Evolutionary conservation across 1,140 invertebrate species (phyloP).

Genomic region (Sminthurides bifidus): DNA sequence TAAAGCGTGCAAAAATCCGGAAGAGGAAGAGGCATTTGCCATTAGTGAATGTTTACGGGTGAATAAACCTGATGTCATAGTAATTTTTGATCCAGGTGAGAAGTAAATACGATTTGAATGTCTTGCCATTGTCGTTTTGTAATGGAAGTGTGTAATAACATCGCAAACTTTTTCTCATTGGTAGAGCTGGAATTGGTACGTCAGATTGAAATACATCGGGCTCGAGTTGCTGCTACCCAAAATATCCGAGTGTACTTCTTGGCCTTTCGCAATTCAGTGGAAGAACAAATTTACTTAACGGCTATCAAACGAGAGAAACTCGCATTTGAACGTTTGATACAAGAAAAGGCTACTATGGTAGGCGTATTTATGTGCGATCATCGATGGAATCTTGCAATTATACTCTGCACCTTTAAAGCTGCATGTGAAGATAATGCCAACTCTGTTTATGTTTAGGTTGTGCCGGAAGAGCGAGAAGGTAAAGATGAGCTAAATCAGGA

Average conservation of each 20-base stretch:
- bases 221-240: slow-evolving; percentile 37
- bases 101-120: slow-evolving; percentile 33
- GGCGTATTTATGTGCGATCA: slow-evolving; percentile 10
- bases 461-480: slow-evolving; percentile 81
- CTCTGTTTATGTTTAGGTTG: slow-evolving; percentile 53
- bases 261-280: slow-evolving; percentile 77
- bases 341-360: slow-evolving; percentile 70
- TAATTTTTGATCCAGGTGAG: slow-evolving; percentile 84
- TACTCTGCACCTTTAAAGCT: background rate
- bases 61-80: slow-evolving; percentile 64
- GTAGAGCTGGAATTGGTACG: slow-evolving; percentile 28
- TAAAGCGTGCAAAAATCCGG: slow-evolving; percentile 56
- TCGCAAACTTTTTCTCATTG: slow-evolving; percentile 7
- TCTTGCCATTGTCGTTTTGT: slow-evolving; percentile 13
- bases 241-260: slow-evolving; percentile 72
- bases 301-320: slow-evolving; percentile 79
- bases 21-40: slow-evolving; percentile 51
- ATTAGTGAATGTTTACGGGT: slow-evolving; percentile 52
- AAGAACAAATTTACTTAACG: slow-evolving; percentile 91
- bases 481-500: slow-evolving; percentile 59
- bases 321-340: slow-evolving; percentile 83
- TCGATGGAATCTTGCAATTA: slow-evolving; percentile 45
- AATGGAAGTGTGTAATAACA: background rate
- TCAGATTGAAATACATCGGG: slow-evolving; percentile 54
- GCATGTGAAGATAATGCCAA: background rate